A percentile compares a stretch with the other conserved stretches of the same genome.
phyloP scores from a whole-genome alignment of 2,888 invertebrate species.

The Ditylenchus weischeri region DNA sequence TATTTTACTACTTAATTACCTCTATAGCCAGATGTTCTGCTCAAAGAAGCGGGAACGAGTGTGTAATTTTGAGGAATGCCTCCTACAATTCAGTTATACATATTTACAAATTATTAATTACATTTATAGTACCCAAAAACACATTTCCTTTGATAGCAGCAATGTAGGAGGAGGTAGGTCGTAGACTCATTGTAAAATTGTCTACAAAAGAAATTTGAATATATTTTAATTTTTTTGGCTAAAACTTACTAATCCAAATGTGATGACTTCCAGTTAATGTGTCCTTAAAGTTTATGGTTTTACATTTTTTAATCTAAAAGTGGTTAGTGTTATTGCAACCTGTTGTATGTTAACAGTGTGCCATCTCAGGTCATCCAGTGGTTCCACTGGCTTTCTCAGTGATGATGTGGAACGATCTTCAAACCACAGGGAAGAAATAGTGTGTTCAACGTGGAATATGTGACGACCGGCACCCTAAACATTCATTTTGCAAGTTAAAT shows the following conservation, averaged over 20 bases:
- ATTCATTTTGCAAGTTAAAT: no score
- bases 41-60: background rate
- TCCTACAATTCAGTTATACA: background rate
- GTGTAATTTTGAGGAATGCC: slow-evolving; percentile 8
- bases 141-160: slow-evolving; percentile 8
- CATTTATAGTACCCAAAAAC: background rate
- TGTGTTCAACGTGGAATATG: background rate
- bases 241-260: background rate
- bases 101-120: background rate
- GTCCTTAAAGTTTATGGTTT: background rate
- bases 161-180: no score
- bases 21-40: slow-evolving; percentile 5
- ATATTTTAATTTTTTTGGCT: slow-evolving; percentile 2
- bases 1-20: background rate
- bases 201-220: background rate
- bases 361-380: slow-evolving; percentile 11
- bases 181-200: no score
- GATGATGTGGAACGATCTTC: background rate
- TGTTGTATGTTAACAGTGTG: slow-evolving; percentile 9
- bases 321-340: background rate
- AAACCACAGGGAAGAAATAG: background rate
- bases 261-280: background rate
- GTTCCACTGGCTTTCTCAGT: background rate
- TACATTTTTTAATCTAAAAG: background rate
- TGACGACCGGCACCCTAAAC: background rate